These are phyloP conservation scores for Tribolium freemani DNA, from an alignment of 2,888 invertebrate species.

Conservation along the genomic window DNA sequence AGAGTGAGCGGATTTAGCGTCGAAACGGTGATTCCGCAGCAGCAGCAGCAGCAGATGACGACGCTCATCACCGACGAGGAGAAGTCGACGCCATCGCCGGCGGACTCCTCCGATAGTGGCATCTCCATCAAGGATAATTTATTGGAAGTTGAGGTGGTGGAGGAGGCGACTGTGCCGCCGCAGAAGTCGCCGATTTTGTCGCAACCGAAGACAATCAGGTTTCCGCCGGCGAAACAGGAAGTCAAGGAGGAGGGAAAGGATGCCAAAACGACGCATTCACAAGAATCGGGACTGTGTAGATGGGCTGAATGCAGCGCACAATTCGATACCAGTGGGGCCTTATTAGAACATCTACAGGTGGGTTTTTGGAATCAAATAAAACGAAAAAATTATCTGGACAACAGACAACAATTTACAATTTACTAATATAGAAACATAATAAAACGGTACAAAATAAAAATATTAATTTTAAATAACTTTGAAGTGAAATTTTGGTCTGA, in stretches of 20 bases:
- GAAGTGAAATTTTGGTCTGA: too few relatives aligned
- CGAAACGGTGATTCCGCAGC: slow-evolving; percentile 58
- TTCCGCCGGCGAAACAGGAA: slow-evolving; percentile 70
- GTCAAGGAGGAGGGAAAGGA: slow-evolving; percentile 58
- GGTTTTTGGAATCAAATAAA: background rate
- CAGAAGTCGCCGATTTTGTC: slow-evolving; percentile 84
- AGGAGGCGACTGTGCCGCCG: slow-evolving; percentile 55
- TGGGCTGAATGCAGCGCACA: slow-evolving; percentile 87
- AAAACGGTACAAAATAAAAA: too few relatives aligned
- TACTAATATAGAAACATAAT: too few relatives aligned
- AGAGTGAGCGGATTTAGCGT: slow-evolving; percentile 61
- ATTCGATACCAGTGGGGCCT: slow-evolving; percentile 84
- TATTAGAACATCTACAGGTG: slow-evolving; percentile 92
- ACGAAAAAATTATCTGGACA: too few relatives aligned
- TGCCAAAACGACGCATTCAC: slow-evolving; percentile 61
- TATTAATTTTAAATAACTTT: too few relatives aligned
- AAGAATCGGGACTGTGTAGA: slow-evolving; percentile 73
- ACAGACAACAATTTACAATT: too few relatives aligned
- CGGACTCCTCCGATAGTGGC: slow-evolving; percentile 64
- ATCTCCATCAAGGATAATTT: slow-evolving; percentile 59
- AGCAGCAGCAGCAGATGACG: slow-evolving; percentile 51
- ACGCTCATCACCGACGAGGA: slow-evolving; percentile 38
- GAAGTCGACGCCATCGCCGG: slow-evolving; percentile 50
- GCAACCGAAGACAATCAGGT: slow-evolving; percentile 85
- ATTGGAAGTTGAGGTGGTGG: slow-evolving; percentile 60